Conservation (phyloP, 2,797 vertebrate genomes). For the Micrastur ruficollis region DNA sequence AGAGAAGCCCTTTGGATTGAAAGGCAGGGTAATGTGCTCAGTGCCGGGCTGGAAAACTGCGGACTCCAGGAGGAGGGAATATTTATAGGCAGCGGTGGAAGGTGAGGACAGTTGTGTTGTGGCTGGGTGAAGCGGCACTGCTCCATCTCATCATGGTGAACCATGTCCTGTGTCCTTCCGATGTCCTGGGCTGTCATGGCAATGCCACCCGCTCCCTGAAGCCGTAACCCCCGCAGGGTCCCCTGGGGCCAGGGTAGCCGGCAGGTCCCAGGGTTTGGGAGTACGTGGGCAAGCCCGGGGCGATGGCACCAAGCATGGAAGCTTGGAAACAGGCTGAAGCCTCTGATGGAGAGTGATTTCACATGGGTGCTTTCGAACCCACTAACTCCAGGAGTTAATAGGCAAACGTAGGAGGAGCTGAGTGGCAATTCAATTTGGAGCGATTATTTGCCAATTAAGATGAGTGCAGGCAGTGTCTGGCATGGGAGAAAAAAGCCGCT, state of each 20-base stretch:
- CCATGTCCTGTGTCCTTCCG: rapidly evolving
- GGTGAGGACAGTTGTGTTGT: background rate
- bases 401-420: slow-evolving; percentile 18
- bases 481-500: background rate
- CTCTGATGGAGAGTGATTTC: background rate
- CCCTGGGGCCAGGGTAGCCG: background rate
- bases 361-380: background rate
- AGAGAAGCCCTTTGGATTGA: rapidly evolving
- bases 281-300: background rate
- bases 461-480: background rate
- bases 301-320: rapidly evolving
- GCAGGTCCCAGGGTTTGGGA: background rate
- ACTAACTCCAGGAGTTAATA: background rate
- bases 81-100: rapidly evolving
- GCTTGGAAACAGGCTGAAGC: background rate
- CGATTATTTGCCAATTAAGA: slow-evolving; percentile 41
- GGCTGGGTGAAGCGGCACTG: background rate
- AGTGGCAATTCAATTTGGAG: background rate
- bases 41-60: background rate
- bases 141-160: background rate
- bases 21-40: background rate
- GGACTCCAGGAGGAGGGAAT: background rate
- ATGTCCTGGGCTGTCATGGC: background rate
- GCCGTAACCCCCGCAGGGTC: background rate
- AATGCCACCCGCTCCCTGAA: background rate